These are phyloP conservation scores for Sminthopsis crassicaudata DNA, from an alignment of 2,113 vertebrate species.

Conservation along the genomic window DNA sequence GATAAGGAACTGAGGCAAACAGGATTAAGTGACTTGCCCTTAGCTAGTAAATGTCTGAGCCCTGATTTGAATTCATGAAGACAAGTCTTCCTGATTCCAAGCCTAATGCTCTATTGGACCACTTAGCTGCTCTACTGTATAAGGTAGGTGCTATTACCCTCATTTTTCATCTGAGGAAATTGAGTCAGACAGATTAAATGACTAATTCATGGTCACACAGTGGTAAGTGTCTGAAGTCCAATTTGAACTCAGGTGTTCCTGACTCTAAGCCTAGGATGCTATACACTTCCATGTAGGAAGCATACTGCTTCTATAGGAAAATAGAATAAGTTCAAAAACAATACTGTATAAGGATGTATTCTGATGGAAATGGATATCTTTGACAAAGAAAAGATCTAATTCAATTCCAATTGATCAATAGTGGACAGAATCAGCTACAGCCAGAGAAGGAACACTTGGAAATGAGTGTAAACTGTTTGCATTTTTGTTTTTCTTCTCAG, in stretches of 20 bases:
- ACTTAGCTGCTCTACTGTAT: not conserved
- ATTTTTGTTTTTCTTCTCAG: too few relatives aligned
- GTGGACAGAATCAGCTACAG: too few relatives aligned
- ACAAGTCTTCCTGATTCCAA: not conserved
- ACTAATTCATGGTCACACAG: not conserved
- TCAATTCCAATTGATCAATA: too few relatives aligned
- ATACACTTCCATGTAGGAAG: not conserved
- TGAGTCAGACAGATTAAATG: not conserved
- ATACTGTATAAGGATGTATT: too few relatives aligned
- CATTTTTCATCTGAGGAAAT: not conserved
- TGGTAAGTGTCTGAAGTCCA: not conserved
- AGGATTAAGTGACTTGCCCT: not conserved
- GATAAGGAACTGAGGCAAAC: not conserved
- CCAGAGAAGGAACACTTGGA: too few relatives aligned
- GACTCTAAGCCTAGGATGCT: not conserved
- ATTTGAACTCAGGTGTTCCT: not conserved
- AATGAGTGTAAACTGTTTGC: too few relatives aligned
- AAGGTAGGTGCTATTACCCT: not conserved
- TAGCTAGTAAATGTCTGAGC: not conserved
- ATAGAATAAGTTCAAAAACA: not conserved
- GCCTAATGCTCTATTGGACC: not conserved
- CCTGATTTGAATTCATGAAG: not conserved
- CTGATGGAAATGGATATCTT: too few relatives aligned
- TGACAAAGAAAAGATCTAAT: too few relatives aligned
- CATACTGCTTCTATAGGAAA: not conserved